Percentiles rank a stretch among this genome's conserved stretches.
phyloP scores from a whole-genome alignment of 2,888 invertebrate species.

The Merodon equestris region DNA sequence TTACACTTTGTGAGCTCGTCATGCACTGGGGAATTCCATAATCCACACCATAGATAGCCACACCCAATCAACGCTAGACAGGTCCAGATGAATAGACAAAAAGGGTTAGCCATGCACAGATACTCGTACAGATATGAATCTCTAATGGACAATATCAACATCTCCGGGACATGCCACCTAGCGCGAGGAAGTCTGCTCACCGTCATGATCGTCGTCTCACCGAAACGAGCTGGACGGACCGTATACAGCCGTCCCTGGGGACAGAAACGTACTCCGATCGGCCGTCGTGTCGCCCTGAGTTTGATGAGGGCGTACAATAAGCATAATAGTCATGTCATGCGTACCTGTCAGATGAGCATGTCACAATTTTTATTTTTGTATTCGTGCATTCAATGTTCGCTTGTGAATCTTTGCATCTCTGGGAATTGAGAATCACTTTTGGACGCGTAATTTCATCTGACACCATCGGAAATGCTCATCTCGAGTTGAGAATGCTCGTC shows the following conservation, averaged over 20 bases:
- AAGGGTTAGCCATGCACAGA: conserved; percentile 58
- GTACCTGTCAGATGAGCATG: conserved; percentile 64
- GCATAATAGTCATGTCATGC: conserved; percentile 66
- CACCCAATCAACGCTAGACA: conserved; percentile 51
- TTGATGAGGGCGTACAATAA: conserved; percentile 62
- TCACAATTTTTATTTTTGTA: conserved; percentile 25
- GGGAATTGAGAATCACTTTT: conserved; percentile 49
- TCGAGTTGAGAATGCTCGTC: neutral
- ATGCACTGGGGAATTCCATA: conserved; percentile 37
- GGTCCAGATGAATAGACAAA: conserved; percentile 51
- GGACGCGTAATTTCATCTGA: conserved; percentile 61
- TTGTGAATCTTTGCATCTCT: conserved; percentile 8
- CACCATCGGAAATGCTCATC: conserved; percentile 63
- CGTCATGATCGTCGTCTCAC: too few species aligned
- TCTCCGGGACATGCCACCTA: conserved; percentile 61
- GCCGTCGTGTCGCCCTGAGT: conserved; percentile 48
- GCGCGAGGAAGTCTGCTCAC: conserved; percentile 41
- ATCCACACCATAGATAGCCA: conserved; percentile 36
- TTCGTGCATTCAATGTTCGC: conserved; percentile 29
- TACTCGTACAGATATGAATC: conserved; percentile 45
- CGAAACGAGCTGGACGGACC: conserved; percentile 39
- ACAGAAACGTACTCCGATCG: conserved; percentile 11
- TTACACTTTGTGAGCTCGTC: conserved; percentile 50
- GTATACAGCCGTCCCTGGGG: conserved; percentile 31
- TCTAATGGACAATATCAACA: conserved; percentile 67